A percentile compares a stretch with the other conserved stretches of the same genome.
Evolutionary conservation across 2,888 invertebrate genomes (phyloP).

Genomic region (Mermis nigrescens): DNA sequence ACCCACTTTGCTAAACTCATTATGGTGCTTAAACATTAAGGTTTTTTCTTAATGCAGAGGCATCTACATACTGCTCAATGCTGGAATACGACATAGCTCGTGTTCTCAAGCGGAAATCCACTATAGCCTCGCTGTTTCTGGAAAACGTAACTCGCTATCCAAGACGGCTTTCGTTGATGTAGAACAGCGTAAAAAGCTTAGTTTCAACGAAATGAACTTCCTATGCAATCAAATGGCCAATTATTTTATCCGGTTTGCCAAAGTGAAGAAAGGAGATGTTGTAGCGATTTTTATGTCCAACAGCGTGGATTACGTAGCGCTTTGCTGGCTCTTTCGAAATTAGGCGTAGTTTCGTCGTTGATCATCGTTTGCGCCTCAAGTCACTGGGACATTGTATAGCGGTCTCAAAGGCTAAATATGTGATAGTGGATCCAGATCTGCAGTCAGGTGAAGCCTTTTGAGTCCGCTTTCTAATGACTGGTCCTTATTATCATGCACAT

Average conservation of each 20-base stretch:
- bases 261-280: conserved; percentile 51
- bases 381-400: conserved; percentile 66
- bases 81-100: background rate
- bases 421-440: conserved; percentile 45
- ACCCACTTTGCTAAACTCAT: too few species aligned
- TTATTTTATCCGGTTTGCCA: background rate
- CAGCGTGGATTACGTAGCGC: conserved; percentile 68
- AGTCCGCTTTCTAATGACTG: too few species aligned
- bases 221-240: conserved; percentile 6
- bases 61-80: background rate
- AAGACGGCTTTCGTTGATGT: conserved; percentile 2
- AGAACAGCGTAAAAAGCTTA: background rate
- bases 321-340: conserved; percentile 74
- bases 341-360: conserved; percentile 48
- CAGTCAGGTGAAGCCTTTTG: background rate
- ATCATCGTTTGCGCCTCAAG: conserved; percentile 64
- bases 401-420: conserved; percentile 63
- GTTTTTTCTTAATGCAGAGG: too few species aligned
- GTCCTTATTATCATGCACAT: too few species aligned
- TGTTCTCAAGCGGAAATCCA: background rate
- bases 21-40: too few species aligned
- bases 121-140: background rate
- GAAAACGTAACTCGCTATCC: background rate
- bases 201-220: background rate
- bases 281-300: conserved; percentile 78